Percentiles rank a stretch among this genome's conserved stretches.
Conservation (phyloP, 1,140 invertebrate genomes). For the Neodiprion fabricii region DNA sequence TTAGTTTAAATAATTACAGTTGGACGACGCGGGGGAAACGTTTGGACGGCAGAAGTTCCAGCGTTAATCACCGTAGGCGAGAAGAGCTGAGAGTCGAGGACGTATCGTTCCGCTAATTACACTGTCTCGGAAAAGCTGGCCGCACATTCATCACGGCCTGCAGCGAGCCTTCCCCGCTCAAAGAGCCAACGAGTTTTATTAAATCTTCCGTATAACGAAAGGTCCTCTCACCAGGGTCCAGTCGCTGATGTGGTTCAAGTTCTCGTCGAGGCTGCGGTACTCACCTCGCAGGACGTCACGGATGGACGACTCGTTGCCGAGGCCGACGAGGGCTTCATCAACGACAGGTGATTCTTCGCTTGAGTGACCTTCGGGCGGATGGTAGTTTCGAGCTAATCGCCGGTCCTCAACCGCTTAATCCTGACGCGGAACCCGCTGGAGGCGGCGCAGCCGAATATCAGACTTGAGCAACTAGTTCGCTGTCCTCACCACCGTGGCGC, state of each 20-base stretch:
- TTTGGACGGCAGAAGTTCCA: no score
- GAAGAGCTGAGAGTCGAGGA: no score
- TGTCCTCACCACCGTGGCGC: neutral
- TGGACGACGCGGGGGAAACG: no score
- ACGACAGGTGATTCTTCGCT: neutral
- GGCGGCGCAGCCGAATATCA: neutral
- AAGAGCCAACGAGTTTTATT: neutral
- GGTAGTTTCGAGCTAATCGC: constrained; percentile 4
- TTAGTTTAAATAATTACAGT: no score
- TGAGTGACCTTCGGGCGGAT: constrained; percentile 3
- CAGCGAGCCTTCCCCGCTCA: neutral
- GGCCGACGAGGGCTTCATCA: neutral
- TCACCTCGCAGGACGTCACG: neutral
- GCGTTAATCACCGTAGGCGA: no score
- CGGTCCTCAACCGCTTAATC: neutral
- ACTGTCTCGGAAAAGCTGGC: neutral
- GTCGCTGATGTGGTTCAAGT: neutral
- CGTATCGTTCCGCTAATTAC: neutral
- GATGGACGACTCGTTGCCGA: neutral
- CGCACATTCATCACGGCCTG: neutral
- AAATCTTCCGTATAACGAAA: neutral
- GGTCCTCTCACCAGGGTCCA: neutral
- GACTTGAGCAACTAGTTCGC: neutral
- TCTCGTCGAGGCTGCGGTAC: neutral
- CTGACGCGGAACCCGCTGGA: neutral